A percentile compares a stretch with the other conserved stretches of the same genome.
These are phyloP conservation scores for Dallia pectoralis DNA, from an alignment of 2,797 vertebrate species.

Conservation along the genomic window DNA sequence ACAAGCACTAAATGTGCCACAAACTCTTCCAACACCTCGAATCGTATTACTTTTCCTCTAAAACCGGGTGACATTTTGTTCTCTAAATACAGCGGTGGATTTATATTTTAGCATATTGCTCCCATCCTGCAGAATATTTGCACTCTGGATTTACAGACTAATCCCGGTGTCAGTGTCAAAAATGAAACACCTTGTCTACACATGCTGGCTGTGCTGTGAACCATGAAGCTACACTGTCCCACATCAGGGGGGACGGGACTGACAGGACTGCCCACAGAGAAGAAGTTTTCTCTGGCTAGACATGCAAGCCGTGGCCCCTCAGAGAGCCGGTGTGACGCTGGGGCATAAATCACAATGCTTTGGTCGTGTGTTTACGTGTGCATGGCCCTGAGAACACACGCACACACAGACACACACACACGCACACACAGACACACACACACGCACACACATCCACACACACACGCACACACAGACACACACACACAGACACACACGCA, in stretches of 20 bases:
- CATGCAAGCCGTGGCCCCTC: neutral
- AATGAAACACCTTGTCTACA: slow-evolving; percentile 37
- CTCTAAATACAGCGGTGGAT: neutral
- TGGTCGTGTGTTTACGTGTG: neutral
- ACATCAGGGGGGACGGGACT: neutral
- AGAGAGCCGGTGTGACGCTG: neutral
- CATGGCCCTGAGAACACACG: neutral
- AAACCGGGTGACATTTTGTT: neutral
- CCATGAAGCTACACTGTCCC: neutral
- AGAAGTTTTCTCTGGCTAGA: slow-evolving; percentile 5
- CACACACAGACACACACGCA: neutral
- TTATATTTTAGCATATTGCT: neutral
- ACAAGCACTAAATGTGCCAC: slow-evolving; percentile 11
- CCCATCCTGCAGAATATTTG: neutral
- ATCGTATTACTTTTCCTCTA: slow-evolving; percentile 15
- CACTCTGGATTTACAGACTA: slow-evolving; percentile 17
- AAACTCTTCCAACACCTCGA: slow-evolving; percentile 20
- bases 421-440: slow-evolving; percentile 18
- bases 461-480: slow-evolving; percentile 28
- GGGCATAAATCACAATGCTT: neutral
- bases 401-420: slow-evolving; percentile 21
- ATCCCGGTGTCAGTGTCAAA: slow-evolving; percentile 7
- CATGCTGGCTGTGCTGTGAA: slow-evolving; percentile 1
- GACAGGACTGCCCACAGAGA: slow-evolving; percentile 2
- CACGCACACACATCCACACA: neutral